Evolutionary conservation across 1,140 invertebrate species (phyloP).

Genomic region (Aphelenchoides avenae): DNA sequence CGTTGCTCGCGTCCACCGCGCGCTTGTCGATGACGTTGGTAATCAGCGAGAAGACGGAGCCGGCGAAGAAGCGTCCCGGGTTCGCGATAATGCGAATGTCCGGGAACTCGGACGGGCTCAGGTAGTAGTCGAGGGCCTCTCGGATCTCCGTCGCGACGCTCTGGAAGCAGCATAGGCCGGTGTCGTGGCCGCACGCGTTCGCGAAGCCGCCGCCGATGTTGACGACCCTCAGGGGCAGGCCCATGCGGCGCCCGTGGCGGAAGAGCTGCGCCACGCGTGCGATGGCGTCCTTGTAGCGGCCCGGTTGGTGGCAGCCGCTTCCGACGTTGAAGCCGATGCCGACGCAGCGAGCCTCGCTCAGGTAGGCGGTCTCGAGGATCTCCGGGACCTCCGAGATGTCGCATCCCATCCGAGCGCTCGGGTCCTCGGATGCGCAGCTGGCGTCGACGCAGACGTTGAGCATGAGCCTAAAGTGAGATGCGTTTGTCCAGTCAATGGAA

Average conservation of each 20-base stretch:
- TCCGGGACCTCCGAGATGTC: constrained; percentile 72
- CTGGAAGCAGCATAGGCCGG: neutral
- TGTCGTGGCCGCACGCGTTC: neutral
- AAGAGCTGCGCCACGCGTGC: constrained; percentile 60
- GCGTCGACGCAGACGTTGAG: constrained; percentile 77
- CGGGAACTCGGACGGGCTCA: constrained; percentile 66
- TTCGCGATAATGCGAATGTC: constrained; percentile 78
- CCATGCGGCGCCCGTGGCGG: constrained; percentile 56
- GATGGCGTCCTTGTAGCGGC: constrained; percentile 60
- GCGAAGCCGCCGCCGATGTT: constrained; percentile 64
- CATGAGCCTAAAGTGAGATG: constrained; percentile 82
- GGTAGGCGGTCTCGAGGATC: constrained; percentile 72
- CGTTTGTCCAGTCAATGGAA: constrained; percentile 37
- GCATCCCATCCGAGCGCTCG: constrained; percentile 68
- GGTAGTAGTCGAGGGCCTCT: constrained; percentile 68
- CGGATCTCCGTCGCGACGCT: constrained; percentile 64
- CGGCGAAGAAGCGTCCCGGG: constrained; percentile 88
- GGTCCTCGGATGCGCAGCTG: constrained; percentile 84
- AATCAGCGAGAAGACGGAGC: constrained; percentile 85
- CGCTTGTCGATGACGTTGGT: constrained; percentile 79
- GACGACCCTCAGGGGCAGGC: constrained; percentile 60
- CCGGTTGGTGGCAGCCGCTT: constrained; percentile 60
- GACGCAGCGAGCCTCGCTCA: constrained; percentile 69
- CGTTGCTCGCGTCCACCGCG: constrained; percentile 61
- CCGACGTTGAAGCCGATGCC: constrained; percentile 66